Base-by-base conservation (phyloP, 2,113 vertebrate species). In the Catharus minimus region DNA sequence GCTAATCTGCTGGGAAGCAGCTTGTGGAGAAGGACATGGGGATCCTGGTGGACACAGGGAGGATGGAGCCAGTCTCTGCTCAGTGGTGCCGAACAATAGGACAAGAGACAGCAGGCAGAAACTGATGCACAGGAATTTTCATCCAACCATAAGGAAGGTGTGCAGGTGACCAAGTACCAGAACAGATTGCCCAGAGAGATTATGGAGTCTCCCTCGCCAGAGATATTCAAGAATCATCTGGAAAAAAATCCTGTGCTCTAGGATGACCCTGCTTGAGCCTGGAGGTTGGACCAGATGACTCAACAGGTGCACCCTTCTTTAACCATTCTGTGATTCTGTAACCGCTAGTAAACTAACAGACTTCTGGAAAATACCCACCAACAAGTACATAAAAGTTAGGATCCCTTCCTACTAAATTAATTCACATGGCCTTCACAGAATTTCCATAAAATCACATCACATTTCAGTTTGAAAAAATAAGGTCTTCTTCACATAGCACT, bases 331-430 rank as follows among this genome's bases (percentile, higher is more conserved):
- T 30, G 66, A 86, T 67, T 82, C 26, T 43, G 24, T 26, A 66
- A 62, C 28, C 23, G 90, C 69, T 87, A 71, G 32, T 32, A 93
- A 95, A 81, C 19, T 83, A 94, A 93, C n/a, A 41, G 66, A 62
- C 43, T 96, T 75, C 74, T 94, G 76, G 91, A 95, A 95, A 93
- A 90, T 49, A 91, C 80, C 81, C 75, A 93, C 88, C 67, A 90
- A 50, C 58, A 91, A 82, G 27, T 65, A 27, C 32, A 92, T 81
- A 77, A 80, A 94, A 82, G 5, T 46, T 67, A 82, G 27, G 7
- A 56, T 82, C 79, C 33, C 33, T 78, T 95, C 53, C 73, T 68
- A 53, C 24, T 81, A 49, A 89, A 58, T 86, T 61, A 85, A 79
- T 69, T 84, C 39, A 86, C 21, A 61, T 82, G 38, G 46, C 43